Conservation (phyloP, 2,888 invertebrate genomes). For the Andrena dorsata region DNA sequence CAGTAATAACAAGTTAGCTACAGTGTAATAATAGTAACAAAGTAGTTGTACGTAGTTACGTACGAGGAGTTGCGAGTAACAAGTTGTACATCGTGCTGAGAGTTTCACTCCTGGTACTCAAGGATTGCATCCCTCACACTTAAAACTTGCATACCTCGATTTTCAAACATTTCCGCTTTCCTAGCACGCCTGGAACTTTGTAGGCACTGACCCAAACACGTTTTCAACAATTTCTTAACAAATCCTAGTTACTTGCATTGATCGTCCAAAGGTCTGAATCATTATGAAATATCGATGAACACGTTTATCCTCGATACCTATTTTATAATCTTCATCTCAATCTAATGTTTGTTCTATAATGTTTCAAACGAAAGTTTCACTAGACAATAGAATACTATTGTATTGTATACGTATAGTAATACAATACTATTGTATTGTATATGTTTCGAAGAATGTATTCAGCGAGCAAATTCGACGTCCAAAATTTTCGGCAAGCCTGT, state of each 20-base stretch:
- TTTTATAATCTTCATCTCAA: no score
- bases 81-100: neutral
- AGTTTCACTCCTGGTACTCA: neutral
- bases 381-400: no score
- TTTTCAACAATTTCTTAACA: neutral
- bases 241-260: neutral
- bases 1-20: conserved; percentile 5
- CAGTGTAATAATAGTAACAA: conserved; percentile 6
- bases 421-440: no score
- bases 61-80: conserved; percentile 1
- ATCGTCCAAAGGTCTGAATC: no score
- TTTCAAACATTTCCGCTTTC: neutral
- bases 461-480: no score
- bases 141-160: conserved; percentile 1
- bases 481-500: neutral
- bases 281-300: no score
- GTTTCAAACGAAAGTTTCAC: no score
- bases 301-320: no score
- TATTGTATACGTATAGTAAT: no score
- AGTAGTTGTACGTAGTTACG: conserved; percentile 2
- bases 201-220: neutral
- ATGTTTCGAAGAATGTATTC: no score
- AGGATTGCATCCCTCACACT: neutral
- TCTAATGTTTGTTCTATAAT: no score
- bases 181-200: neutral